Base-by-base conservation (phyloP, 2,113 vertebrate genomes). In the Fulica atra region DNA sequence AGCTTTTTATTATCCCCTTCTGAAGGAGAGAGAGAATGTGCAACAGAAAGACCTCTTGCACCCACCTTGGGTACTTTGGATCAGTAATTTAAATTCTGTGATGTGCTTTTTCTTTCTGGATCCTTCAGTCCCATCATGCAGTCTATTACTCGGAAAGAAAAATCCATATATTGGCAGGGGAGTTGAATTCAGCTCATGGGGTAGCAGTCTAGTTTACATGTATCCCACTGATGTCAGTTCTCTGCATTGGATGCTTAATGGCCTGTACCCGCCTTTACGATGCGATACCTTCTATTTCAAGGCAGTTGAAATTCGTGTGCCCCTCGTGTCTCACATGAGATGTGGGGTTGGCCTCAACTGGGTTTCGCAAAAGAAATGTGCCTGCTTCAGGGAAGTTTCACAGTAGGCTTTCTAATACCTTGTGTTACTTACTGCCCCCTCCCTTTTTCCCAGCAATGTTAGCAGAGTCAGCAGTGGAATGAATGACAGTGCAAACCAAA, bases 251-350 rank as follows among this genome's bases (percentile, higher is more conserved):
- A 5, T 82, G 26, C 57, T 51, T 36, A 31, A 17, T 64, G 61
- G 31, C 26, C 48, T 48, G n/a, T 20, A 23, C 3, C 7, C 17
- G 2, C 16, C 5, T 50, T 11, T 28, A 40, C 2, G 2, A 15
- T 13, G 18, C 46, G 14, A 1, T 42, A 11, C 12, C 20, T 69
- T 46, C 38, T 70, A 1, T 33, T 60, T 54, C 19, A 35, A 87
- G 31, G 24, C 38, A 28, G 7, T 1, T 13, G 16, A 36, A 29
- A 28, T 42, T 42, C 1, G 1, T 6, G 0, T n/a, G 35, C 10
- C n/a, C n/a, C 33, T 11, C 10, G 16, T 44, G 51, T 24, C 44
- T 61, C 60, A 7, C 8, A 1, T 6, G 33, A 80, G 20, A 36
- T 65, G 66, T 9, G 5, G 36, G 46, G 6, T 63, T 65, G 44